Percentiles rank a stretch among this genome's conserved stretches.
Evolutionary conservation across 2,888 invertebrate species (phyloP).

Genomic region (Caenorhabditis panamensis): DNA sequence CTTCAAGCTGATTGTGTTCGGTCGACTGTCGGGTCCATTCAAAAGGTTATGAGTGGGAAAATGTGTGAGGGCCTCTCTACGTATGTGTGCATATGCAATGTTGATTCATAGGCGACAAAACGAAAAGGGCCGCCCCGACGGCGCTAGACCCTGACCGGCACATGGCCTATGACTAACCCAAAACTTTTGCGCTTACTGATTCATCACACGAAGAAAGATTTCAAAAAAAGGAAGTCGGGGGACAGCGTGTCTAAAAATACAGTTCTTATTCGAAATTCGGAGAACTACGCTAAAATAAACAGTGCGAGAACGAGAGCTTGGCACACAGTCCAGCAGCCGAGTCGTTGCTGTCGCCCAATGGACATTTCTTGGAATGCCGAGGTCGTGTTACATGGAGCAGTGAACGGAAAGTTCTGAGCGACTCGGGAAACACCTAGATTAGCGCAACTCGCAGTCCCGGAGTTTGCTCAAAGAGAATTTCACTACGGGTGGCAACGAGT

Average conservation of each 20-base stretch:
- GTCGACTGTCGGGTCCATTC: background rate
- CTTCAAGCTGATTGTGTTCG: background rate
- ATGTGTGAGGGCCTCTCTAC: constrained; percentile 5
- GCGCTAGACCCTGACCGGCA: constrained; percentile 35
- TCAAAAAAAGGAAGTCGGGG: background rate
- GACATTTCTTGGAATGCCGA: constrained; percentile 37
- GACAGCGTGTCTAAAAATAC: constrained; percentile 41
- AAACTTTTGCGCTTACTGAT: constrained; percentile 25
- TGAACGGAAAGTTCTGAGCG: constrained; percentile 22
- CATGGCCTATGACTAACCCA: constrained; percentile 29
- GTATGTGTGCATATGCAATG: constrained; percentile 43
- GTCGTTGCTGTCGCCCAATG: constrained; percentile 14
- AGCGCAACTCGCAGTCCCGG: background rate
- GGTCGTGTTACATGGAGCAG: constrained; percentile 34
- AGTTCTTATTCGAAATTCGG: constrained; percentile 36
- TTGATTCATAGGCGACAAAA: constrained; percentile 31
- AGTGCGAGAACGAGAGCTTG: constrained; percentile 38
- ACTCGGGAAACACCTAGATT: constrained; percentile 13
- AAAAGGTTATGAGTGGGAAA: constrained; percentile 22
- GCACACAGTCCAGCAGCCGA: constrained; percentile 39
- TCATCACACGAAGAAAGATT: background rate
- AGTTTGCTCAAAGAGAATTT: constrained; percentile 7
- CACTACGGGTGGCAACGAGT: constrained; percentile 22
- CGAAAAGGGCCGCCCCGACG: constrained; percentile 3
- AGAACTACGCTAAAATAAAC: constrained; percentile 57